phyloP scores from a whole-genome alignment of 2,797 vertebrate species.

The Rhinophrynus dorsalis region DNA sequence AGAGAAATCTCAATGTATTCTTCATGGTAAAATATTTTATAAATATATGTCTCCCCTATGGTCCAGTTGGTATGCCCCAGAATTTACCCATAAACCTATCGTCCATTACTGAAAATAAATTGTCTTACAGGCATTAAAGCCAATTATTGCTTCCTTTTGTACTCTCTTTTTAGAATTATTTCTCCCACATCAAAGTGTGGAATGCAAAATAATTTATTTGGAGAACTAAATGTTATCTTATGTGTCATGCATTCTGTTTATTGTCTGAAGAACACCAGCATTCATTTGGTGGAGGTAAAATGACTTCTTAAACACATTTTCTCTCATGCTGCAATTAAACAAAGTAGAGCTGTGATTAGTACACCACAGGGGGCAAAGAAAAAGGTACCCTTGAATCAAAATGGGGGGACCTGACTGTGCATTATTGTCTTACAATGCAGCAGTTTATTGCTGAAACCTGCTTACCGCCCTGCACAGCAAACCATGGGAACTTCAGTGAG shows the following conservation, averaged over 20 bases:
- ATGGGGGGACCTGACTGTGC: constrained; percentile 97
- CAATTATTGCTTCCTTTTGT: constrained; percentile 80
- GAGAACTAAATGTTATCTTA: constrained; percentile 72
- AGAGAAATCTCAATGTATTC: too few species aligned
- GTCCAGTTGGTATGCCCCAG: too few species aligned
- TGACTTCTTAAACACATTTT: constrained; percentile 99
- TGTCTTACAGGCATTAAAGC: too few species aligned
- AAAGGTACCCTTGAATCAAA: constrained; percentile 99
- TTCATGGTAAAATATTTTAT: too few species aligned
- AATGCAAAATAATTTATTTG: constrained; percentile 71
- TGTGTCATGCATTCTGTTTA: constrained; percentile 91
- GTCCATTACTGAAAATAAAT: too few species aligned
- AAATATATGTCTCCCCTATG: too few species aligned
- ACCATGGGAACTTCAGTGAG: constrained; percentile 99
- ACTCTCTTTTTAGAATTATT: constrained; percentile 68
- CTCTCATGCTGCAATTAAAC: constrained; percentile 98
- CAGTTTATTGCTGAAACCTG: constrained; percentile 99
- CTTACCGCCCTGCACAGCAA: constrained; percentile 93
- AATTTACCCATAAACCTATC: too few species aligned
- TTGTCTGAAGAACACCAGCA: constrained; percentile 87
- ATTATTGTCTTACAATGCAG: constrained; percentile 96
- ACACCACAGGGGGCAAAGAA: constrained; percentile 95
- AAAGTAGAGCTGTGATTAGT: constrained; percentile 99
- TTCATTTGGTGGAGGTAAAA: constrained; percentile 94
- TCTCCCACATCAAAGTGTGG: too few species aligned